Percentiles rank a stretch among this genome's conserved stretches.
Evolutionary conservation across 2,797 vertebrate species (phyloP).

Genomic region (Catharus ustulatus): DNA sequence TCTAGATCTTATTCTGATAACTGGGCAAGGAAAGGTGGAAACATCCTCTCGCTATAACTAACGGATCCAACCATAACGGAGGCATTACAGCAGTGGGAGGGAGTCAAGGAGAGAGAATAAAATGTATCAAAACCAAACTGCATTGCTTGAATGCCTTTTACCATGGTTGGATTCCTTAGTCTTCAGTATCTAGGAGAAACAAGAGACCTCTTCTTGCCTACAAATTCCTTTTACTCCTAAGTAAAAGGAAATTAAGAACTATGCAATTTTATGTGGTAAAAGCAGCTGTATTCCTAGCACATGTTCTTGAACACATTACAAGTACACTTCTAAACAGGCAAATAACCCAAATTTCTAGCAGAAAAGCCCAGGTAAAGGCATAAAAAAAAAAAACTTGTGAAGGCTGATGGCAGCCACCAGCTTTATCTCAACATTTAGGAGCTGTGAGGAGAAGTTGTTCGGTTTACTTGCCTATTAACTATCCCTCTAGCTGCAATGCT

Average conservation of each 20-base stretch:
- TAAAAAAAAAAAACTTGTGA: not conserved
- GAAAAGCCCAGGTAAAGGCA: not conserved
- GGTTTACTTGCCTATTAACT: not conserved
- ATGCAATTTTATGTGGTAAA: not conserved
- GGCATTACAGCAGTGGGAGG: not conserved
- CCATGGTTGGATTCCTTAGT: not conserved
- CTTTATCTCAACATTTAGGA: not conserved
- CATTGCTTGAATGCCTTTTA: not conserved
- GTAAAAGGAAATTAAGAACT: not conserved
- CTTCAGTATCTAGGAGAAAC: not conserved
- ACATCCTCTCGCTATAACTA: not conserved
- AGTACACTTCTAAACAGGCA: not conserved
- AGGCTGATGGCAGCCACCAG: not conserved
- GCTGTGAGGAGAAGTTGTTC: not conserved
- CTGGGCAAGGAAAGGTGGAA: not conserved
- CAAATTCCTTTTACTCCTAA: not conserved
- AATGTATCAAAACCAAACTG: not conserved
- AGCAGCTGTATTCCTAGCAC: not conserved
- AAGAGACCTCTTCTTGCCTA: not conserved
- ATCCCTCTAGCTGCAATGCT: not conserved
- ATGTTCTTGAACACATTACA: not conserved
- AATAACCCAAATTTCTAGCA: not conserved
- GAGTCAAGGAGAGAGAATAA: not conserved
- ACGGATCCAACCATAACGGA: not conserved
- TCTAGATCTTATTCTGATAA: not conserved